Evolutionary conservation across 2,888 invertebrate genomes (phyloP).

Genomic region (Phengaris arion): DNA sequence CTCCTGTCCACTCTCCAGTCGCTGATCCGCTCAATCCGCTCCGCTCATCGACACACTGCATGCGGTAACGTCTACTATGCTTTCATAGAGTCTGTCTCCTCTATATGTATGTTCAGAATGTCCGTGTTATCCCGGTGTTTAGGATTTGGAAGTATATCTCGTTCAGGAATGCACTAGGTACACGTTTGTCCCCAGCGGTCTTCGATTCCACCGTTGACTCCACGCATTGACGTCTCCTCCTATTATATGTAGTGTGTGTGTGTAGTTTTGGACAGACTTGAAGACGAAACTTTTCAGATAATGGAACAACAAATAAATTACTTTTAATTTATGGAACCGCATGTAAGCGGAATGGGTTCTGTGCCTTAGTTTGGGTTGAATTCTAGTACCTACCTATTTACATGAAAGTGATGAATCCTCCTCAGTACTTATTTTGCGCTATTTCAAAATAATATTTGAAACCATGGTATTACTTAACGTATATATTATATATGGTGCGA

Average conservation of each 20-base stretch:
- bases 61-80: not conserved
- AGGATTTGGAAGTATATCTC: slow-evolving; percentile 33
- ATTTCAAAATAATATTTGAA: no score
- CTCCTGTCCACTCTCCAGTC: not conserved
- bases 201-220: slow-evolving; percentile 37
- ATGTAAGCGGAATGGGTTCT: no score
- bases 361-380: no score
- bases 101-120: not conserved
- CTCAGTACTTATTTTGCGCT: no score
- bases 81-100: not conserved
- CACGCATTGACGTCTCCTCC: slow-evolving; percentile 40
- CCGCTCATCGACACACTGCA: not conserved
- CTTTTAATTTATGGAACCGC: no score
- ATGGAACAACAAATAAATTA: no score
- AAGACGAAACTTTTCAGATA: no score
- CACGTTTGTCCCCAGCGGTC: slow-evolving; percentile 37
- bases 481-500: no score
- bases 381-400: no score
- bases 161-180: slow-evolving; percentile 26
- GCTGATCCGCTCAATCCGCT: not conserved
- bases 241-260: slow-evolving; percentile 32
- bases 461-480: no score
- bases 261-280: not conserved
- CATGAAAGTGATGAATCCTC: no score
- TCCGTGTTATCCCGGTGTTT: slow-evolving; percentile 32